These are phyloP conservation scores for Chrysolina haemoptera DNA, from an alignment of 2,888 invertebrate genomes.

Conservation along the genomic window DNA sequence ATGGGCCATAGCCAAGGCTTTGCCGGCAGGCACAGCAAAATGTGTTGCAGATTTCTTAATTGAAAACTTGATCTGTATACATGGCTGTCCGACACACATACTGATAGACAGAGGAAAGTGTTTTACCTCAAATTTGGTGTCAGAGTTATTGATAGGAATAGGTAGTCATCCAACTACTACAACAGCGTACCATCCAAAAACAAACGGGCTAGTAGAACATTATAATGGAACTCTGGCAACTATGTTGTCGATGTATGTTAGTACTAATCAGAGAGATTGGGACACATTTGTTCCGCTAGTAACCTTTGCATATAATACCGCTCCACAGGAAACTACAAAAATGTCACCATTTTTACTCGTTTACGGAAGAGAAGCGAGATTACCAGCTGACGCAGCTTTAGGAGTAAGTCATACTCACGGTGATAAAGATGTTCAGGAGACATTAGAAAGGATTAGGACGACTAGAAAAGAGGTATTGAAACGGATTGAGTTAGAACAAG, in stretches of 20 bases:
- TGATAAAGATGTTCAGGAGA: not conserved
- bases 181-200: not conserved
- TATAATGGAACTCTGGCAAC: slow-evolving; percentile 1
- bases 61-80: slow-evolving; percentile 11
- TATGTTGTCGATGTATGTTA: slow-evolving; percentile 18
- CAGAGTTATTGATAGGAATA: not conserved
- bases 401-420: not conserved
- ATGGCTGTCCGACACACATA: not conserved
- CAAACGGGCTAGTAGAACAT: slow-evolving; percentile 9
- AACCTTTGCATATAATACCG: slow-evolving; percentile 11
- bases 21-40: slow-evolving; percentile 4
- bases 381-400: not conserved
- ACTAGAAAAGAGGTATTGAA: not conserved
- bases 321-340: slow-evolving; percentile 22
- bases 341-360: slow-evolving; percentile 17
- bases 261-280: slow-evolving; percentile 9
- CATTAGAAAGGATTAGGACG: not conserved
- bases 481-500: not conserved
- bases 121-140: not conserved
- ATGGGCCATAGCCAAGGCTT: not conserved
- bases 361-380: slow-evolving; percentile 9
- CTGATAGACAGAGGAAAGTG: slow-evolving; percentile 7
- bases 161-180: not conserved
- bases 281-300: slow-evolving; percentile 6
- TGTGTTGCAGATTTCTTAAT: slow-evolving; percentile 7